Evolutionary conservation across 2,888 invertebrate species (phyloP).

Genomic region (Melolontha melolontha): DNA sequence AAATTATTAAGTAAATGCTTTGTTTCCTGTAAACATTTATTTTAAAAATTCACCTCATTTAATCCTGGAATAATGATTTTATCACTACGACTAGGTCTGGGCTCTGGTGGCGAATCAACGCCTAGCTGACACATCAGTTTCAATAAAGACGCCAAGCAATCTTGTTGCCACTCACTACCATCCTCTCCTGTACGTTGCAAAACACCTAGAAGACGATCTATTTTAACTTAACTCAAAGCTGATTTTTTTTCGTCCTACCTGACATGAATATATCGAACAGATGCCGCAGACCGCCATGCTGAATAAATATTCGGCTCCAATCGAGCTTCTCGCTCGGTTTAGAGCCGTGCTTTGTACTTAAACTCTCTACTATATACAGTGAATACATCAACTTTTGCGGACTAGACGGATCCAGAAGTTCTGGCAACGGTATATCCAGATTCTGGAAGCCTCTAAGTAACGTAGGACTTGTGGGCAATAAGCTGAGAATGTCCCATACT

Average conservation of each 20-base stretch:
- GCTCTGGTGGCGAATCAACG: constrained; percentile 69
- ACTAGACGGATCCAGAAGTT: constrained; percentile 86
- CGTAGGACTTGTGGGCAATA: constrained; percentile 90
- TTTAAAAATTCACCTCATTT: constrained; percentile 70
- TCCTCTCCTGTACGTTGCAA: constrained; percentile 68
- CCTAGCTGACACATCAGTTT: constrained; percentile 90
- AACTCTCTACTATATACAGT: constrained; percentile 87
- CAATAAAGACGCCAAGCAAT: constrained; percentile 88
- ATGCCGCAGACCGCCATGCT: constrained; percentile 88
- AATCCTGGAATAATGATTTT: constrained; percentile 78
- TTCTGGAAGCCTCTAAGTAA: constrained; percentile 87
- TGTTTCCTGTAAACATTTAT: constrained; percentile 11
- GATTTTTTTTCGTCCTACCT: constrained; percentile 65
- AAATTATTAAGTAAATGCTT: constrained; percentile 13
- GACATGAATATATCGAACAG: constrained; percentile 94
- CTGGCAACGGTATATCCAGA: constrained; percentile 77
- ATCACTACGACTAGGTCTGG: constrained; percentile 66
- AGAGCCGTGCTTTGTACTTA: constrained; percentile 63
- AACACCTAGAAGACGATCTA: constrained; percentile 44
- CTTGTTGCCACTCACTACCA: constrained; percentile 94
- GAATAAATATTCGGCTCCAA: constrained; percentile 87
- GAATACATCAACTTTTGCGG: constrained; percentile 97
- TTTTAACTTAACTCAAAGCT: constrained; percentile 1
- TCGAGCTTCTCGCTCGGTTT: constrained; percentile 57
- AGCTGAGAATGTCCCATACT: constrained; percentile 94